Base-by-base conservation (phyloP, 2,113 vertebrate species). In the Mesoclemmys tuberculata region DNA sequence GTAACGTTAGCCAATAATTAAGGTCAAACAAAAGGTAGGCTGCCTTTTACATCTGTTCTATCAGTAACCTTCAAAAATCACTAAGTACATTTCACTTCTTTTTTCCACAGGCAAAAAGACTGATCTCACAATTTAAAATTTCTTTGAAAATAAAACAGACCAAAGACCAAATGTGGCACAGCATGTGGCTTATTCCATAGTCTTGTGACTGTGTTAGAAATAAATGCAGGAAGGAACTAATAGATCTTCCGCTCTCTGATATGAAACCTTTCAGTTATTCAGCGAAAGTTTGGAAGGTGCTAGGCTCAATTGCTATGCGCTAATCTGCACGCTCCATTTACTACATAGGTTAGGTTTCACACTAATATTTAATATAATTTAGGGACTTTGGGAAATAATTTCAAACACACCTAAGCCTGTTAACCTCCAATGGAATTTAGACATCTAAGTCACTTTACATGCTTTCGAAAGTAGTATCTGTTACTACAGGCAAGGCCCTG, bases 281-380 rank as follows among this genome's bases (percentile, higher is more conserved):
- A 68, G 24, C 29, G 26, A 24, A 77, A 27, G 22, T 77, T 52
- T 3, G 1, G 68, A 84, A 82, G 74, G 44, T 80, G 38, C 54
- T 27, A 2, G 2, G 74, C 21, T 48, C 55, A 2, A 0, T 38
- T 38, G 52, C 48, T 77, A 82, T 74, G 0, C 0, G 10, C 6
- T 75, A 75, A 75, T 44, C 41, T 75, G 24, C 22, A 27, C 49
- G n/a, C 56, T 35, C 87, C 0, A 1, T 0, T 0, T 1, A n/a
- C 1, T 0, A 14, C 38, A 2, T 1, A 61, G 1, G 2, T n/a
- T 80, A 52, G 56, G 12, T 46, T 78, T 91, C 64, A 81, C 9
- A 13, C 18, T 68, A n/a, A 68, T 68, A 68, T 68, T 38, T 68
- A 31, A 68, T 21, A 68, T n/a, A n/a, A 68, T 8, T 29, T 0